Evolutionary conservation across 1,140 invertebrate species (phyloP).

Genomic region (Laupala kohalensis): DNA sequence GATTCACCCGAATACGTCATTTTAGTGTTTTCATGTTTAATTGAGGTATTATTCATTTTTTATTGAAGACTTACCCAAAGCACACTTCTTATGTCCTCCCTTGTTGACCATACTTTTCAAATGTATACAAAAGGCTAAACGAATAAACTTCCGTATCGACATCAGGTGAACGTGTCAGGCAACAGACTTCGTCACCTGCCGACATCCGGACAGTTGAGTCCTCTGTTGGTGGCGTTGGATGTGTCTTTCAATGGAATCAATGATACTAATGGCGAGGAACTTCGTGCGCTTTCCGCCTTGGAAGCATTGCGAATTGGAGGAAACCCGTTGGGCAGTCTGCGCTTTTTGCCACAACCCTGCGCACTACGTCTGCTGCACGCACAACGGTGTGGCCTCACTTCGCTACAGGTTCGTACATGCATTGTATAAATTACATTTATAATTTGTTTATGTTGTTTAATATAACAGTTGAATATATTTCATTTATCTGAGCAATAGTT

Average conservation of each 20-base stretch:
- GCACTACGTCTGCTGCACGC: neutral
- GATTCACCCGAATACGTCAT: too few relatives aligned
- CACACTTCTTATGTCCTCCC: too few relatives aligned
- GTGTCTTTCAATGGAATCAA: neutral
- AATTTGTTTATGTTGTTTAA: too few relatives aligned
- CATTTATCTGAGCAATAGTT: too few relatives aligned
- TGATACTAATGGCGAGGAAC: neutral
- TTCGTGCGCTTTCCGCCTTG: neutral
- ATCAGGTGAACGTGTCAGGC: neutral
- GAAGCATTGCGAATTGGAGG: neutral
- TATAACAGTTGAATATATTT: too few relatives aligned
- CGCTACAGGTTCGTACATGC: too few relatives aligned
- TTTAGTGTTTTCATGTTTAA: too few relatives aligned
- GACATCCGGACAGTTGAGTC: neutral
- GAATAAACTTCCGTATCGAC: neutral
- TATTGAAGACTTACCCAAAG: too few relatives aligned
- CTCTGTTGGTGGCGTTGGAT: neutral
- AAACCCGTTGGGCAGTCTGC: neutral
- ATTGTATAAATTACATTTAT: too few relatives aligned
- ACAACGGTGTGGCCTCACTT: neutral
- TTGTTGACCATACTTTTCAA: too few relatives aligned
- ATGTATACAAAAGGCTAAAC: too few relatives aligned
- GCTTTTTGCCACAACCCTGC: neutral
- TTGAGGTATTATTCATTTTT: too few relatives aligned
- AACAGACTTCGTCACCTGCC: neutral